Evolutionary conservation across 2,888 invertebrate species (phyloP), one percentile per base, ranked within the genome.

Genomic region (Creontiades dilutus): DNA sequence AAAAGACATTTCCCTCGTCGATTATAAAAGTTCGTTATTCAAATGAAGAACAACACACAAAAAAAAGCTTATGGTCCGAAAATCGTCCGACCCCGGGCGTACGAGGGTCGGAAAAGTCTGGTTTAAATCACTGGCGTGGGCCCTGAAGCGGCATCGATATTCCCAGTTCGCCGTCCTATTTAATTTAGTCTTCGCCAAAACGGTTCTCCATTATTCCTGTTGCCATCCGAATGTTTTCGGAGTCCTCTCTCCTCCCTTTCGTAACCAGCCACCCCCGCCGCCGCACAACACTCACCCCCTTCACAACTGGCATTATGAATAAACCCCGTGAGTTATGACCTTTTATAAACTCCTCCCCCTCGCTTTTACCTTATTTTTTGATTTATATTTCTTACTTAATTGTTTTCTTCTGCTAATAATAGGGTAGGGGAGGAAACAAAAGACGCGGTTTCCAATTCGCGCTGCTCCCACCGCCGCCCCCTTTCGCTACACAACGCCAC

Each of bases 361-460:
- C 78, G 46, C 78, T 47, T n/a, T 46, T 47, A 46, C 78, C 47
- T 78, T 78, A 46, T 78, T 86, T 37, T 86, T 76, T 86, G 86
- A 86, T 86, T 86, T 86, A 86, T 86, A 68, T 86, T 76, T 86
- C 86, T 86, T 86, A 86, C 86, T 86, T 86, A 86, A 86, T 86
- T 86, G 86, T 86, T 86, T 86, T 76, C 86, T 86, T 86, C 86
- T 46, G 86, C 86, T 86, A 75, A 86, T 86, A 86, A 86, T 86
- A 48, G 82, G 52, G 55, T 9, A 48, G 37, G 37, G 82, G 82
- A 82, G 47, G 55, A 82, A 55, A 82, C 82, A 82, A 82, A 82
- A 55, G 82, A 82, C 27, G 48, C 52, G 52, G 82, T 55, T 52
- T 82, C 47, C 28, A 78, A 78, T 78, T 78, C 78, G 37, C 68